These are phyloP conservation scores for Pterobdella sp. DNA, from an alignment of 2,888 invertebrate species.

Conservation along the genomic window DNA sequence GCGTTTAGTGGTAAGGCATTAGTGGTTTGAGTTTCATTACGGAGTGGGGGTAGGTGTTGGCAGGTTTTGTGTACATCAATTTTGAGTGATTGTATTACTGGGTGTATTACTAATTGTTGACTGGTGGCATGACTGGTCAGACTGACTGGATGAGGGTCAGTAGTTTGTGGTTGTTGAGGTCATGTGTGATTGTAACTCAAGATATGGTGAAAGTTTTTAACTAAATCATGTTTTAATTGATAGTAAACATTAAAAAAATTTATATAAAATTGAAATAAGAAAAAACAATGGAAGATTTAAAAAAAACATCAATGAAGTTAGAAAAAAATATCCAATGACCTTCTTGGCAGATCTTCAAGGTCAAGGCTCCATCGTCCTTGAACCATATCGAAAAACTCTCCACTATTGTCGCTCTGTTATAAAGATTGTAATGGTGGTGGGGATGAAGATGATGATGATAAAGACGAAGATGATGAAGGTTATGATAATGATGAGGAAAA, in stretches of 20 bases:
- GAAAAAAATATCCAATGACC: neutral
- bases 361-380: constrained; percentile 20
- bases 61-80: too few species aligned
- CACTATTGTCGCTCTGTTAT: constrained; percentile 19
- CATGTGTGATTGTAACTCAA: too few species aligned
- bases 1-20: neutral
- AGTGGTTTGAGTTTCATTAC: too few species aligned
- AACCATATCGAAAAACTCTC: constrained; percentile 18
- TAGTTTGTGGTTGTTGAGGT: too few species aligned
- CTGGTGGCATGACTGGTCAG: too few species aligned
- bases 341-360: constrained; percentile 19
- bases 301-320: neutral
- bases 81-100: too few species aligned
- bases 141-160: too few species aligned
- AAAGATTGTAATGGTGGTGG: too few species aligned
- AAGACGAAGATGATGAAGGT: neutral
- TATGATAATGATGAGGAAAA: neutral
- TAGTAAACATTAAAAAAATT: neutral
- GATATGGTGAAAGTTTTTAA: too few species aligned
- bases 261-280: neutral
- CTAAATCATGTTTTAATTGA: too few species aligned
- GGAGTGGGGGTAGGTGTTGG: too few species aligned
- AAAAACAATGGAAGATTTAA: neutral
- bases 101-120: too few species aligned
- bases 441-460: neutral